phyloP scores from a whole-genome alignment of 1,140 invertebrate species.

The Eulimnadia texana region DNA sequence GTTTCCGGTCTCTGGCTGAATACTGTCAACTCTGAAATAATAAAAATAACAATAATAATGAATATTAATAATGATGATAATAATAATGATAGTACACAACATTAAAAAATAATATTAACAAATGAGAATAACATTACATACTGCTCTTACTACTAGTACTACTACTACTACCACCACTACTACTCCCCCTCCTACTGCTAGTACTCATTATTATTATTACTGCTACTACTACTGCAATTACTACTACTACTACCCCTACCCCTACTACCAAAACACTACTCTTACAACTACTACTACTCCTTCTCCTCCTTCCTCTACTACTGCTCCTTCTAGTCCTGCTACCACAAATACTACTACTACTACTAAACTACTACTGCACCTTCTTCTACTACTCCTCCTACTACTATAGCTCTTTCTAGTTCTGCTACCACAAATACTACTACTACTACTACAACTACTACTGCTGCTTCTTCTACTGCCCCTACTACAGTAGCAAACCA shows the following conservation, averaged over 20 bases:
- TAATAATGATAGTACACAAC: not conserved
- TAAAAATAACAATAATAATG: not conserved
- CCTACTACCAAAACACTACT: not conserved
- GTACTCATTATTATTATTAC: no score
- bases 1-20: constrained; percentile 61
- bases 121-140: not conserved
- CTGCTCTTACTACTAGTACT: not conserved
- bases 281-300: not conserved
- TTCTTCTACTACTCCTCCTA: not conserved
- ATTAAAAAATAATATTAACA: not conserved
- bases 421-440: no score
- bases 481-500: not conserved
- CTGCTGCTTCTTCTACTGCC: not conserved
- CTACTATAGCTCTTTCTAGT: no score
- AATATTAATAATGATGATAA: not conserved
- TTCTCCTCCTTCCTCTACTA: not conserved
- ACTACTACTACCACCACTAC: not conserved
- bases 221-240: not conserved
- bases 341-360: not conserved
- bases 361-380: not conserved
- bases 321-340: no score
- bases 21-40: constrained; percentile 54
- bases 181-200: not conserved
- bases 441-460: not conserved
- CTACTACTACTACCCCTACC: not conserved